Percentiles rank a stretch among this genome's conserved stretches.
phyloP scores from a whole-genome alignment of 2,113 vertebrate species.

The Cacatua alba region DNA sequence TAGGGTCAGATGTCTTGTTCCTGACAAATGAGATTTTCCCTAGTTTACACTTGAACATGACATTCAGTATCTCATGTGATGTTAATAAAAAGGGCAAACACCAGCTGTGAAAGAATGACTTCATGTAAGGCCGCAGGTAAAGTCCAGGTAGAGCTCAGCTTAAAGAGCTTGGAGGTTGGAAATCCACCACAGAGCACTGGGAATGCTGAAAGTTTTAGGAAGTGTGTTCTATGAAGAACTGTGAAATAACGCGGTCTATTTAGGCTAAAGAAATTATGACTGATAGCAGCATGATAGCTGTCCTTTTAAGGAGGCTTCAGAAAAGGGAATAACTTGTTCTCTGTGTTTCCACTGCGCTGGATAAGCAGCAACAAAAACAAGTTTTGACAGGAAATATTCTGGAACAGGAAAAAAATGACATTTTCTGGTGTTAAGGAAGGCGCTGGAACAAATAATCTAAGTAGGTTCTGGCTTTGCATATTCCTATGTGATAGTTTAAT shows the following conservation, averaged over 20 bases:
- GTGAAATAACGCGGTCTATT: not conserved
- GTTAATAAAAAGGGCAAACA: not conserved
- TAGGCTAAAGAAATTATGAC: not conserved
- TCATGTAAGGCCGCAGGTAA: not conserved
- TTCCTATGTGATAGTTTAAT: not conserved
- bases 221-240: not conserved
- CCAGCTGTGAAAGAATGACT: not conserved
- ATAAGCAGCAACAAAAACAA: not conserved
- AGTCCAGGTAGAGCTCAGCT: not conserved
- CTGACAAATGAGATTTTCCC: not conserved
- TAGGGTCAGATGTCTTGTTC: not conserved
- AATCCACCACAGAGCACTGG: not conserved
- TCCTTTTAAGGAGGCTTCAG: not conserved
- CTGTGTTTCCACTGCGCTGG: not conserved
- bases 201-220: not conserved
- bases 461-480: not conserved
- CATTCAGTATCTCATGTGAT: not conserved
- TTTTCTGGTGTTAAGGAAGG: not conserved
- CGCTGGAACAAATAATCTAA: not conserved
- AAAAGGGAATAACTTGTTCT: not conserved
- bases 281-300: not conserved
- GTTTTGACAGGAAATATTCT: not conserved
- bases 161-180: not conserved
- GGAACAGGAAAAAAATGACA: not conserved
- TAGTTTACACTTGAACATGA: not conserved